A percentile compares a stretch with the other conserved stretches of the same genome.
Evolutionary conservation across 2,888 invertebrate genomes (phyloP).

Genomic region (Panzeria rudis): DNA sequence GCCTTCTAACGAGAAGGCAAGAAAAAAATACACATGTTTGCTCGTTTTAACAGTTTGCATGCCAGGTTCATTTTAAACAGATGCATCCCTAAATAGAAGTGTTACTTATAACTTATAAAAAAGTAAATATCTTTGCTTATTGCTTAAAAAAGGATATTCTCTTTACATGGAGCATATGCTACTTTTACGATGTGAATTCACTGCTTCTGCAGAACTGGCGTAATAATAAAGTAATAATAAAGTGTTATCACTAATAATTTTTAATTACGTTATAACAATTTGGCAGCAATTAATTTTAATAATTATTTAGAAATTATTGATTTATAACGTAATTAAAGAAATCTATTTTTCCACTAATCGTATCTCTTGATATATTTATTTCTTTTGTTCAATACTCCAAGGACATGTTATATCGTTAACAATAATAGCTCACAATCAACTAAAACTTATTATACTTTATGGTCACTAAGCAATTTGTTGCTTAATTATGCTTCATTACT

Average conservation of each 20-base stretch:
- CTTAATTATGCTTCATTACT: slow-evolving; percentile 60
- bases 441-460: slow-evolving; percentile 47
- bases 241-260: neutral
- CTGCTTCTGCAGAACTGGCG: neutral
- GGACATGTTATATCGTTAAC: slow-evolving; percentile 39
- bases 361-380: neutral
- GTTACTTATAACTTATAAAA: too few relatives aligned
- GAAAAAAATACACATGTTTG: too few relatives aligned
- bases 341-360: neutral
- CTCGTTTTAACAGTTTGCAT: too few relatives aligned
- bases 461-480: slow-evolving; percentile 65
- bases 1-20: too few relatives aligned
- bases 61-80: too few relatives aligned
- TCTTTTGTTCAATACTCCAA: neutral
- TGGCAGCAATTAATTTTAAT: neutral
- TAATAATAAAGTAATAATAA: neutral
- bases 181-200: too few relatives aligned
- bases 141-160: too few relatives aligned
- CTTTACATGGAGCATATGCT: too few relatives aligned
- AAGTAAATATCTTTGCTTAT: too few relatives aligned
- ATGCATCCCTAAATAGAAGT: too few relatives aligned
- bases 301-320: neutral
- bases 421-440: slow-evolving; percentile 13
- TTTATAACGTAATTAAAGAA: neutral
- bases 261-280: neutral